Evolutionary conservation across 2,113 vertebrate genomes (phyloP), one percentile per base, ranked within the genome.

Genomic region (Dipodomys ordii): DNA sequence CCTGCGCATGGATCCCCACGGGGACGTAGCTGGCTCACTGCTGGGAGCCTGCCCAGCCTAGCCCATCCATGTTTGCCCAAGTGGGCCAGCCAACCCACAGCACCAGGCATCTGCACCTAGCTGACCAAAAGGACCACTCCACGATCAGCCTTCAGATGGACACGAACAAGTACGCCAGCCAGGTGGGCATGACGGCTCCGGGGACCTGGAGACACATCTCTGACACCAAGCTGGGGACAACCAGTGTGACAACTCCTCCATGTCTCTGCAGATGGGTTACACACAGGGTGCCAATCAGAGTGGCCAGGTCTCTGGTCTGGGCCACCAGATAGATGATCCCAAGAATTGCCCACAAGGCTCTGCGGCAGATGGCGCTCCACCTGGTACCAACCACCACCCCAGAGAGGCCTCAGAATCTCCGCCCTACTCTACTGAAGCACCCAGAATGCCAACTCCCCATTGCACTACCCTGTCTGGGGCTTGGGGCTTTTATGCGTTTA

Each of bases 61-160:
- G 49, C 49, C 49, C 49, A 49, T 49, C 49, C 49, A 49, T 49
- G 49, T 12, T 11, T 49, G 8, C 49, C 49, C 49, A 49, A 49
- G 49, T 49, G 49, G 49, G 8, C 10, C 49, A 49, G 8, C 49
- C 49, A 12, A 49, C 49, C 49, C 12, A 39, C 49, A 49, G 49
- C 49, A 49, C 10, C 49, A 49, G 49, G 49, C 49, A 1, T 49
- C 49, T 49, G 49, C 49, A 49, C 49, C 8, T 12, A 49, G 12
- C 12, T 49, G 49, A 10, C 49, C 49, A 9, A 49, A 49, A 49
- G 98, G 99, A 99, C 98, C 99, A 99, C 97, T 99, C 99, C 27
- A 99, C 99, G 95, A 99, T 99, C 98, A 99, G 99, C 93, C 99
- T 99, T 74, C 99, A 99, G 95, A 99, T 99, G 99, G 99, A 99